Evolutionary conservation across 2,113 vertebrate genomes (phyloP).

Genomic region (Scalopus aquaticus): DNA sequence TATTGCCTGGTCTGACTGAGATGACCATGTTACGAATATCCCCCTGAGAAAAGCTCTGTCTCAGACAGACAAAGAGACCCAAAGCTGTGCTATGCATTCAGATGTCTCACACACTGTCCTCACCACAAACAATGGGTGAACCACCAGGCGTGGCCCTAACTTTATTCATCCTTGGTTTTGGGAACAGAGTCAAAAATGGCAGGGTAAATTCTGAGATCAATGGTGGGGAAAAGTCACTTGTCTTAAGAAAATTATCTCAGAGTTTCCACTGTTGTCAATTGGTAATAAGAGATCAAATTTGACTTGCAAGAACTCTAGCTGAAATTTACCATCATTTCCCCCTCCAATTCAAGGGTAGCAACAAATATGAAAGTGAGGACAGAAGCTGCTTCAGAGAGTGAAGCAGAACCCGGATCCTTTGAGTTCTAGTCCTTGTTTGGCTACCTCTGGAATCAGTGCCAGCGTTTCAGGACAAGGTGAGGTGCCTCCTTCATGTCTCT

Average conservation of each 20-base stretch:
- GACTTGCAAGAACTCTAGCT: not conserved
- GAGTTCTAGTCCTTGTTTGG: not conserved
- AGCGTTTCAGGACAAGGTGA: not conserved
- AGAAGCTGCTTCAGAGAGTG: not conserved
- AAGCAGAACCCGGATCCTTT: not conserved
- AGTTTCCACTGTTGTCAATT: slow-evolving; percentile 28
- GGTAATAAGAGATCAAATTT: not conserved
- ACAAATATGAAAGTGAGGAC: not conserved
- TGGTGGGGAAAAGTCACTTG: not conserved
- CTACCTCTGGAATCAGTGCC: not conserved
- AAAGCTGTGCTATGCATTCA: not conserved
- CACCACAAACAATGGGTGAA: not conserved
- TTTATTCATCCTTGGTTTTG: not conserved
- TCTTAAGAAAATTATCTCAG: not conserved
- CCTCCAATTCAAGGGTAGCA: not conserved
- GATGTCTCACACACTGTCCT: not conserved
- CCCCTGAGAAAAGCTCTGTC: not conserved
- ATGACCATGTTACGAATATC: not conserved
- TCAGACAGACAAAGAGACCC: not conserved
- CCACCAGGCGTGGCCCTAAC: not conserved
- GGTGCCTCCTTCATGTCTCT: not conserved
- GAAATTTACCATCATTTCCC: not conserved
- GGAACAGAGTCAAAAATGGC: not conserved
- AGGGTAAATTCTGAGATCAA: slow-evolving; percentile 13
- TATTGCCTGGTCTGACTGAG: not conserved